These are phyloP conservation scores for Drosophila meridiana DNA, from an alignment of 2,888 invertebrate species.

Conservation along the genomic window DNA sequence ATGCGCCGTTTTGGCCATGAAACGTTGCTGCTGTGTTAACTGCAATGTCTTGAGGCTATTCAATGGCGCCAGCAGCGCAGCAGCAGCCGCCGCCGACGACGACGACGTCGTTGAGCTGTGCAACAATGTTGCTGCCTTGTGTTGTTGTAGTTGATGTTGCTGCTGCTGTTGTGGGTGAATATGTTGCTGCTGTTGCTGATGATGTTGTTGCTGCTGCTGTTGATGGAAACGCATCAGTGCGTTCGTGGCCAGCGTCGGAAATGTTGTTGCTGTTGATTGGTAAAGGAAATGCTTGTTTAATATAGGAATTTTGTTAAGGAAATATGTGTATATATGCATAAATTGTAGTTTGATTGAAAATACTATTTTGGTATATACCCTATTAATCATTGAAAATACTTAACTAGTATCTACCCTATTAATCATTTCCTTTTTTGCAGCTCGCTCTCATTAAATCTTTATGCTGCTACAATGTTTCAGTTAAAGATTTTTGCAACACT, in stretches of 20 bases:
- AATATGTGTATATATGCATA: background rate
- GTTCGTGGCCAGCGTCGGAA: conserved; percentile 71
- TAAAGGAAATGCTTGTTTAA: background rate
- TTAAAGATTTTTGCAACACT: too few relatives aligned
- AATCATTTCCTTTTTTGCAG: too few relatives aligned
- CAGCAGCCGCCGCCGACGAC: conserved; percentile 30
- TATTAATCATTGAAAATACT: too few relatives aligned
- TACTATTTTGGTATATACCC: too few relatives aligned
- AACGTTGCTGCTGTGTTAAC: conserved; percentile 70
- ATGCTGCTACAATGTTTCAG: too few relatives aligned
- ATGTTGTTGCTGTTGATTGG: conserved; percentile 46
- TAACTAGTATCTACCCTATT: too few relatives aligned
- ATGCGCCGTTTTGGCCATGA: conserved; percentile 62
- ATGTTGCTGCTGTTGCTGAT: conserved; percentile 33
- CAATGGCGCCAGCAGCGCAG: conserved; percentile 76
- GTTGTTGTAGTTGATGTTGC: conserved; percentile 48
- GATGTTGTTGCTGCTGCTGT: conserved; percentile 47
- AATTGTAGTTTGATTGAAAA: too few relatives aligned
- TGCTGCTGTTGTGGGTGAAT: conserved; percentile 43
- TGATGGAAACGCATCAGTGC: conserved; percentile 80
- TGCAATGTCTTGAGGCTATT: conserved; percentile 80
- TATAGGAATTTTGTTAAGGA: background rate
- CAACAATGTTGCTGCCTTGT: conserved; percentile 58
- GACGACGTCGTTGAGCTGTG: conserved; percentile 42
- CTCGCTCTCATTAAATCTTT: too few relatives aligned